These are phyloP conservation scores for Pseudomyrmex gracilis DNA, from an alignment of 1,140 invertebrate species.

Conservation along the genomic window DNA sequence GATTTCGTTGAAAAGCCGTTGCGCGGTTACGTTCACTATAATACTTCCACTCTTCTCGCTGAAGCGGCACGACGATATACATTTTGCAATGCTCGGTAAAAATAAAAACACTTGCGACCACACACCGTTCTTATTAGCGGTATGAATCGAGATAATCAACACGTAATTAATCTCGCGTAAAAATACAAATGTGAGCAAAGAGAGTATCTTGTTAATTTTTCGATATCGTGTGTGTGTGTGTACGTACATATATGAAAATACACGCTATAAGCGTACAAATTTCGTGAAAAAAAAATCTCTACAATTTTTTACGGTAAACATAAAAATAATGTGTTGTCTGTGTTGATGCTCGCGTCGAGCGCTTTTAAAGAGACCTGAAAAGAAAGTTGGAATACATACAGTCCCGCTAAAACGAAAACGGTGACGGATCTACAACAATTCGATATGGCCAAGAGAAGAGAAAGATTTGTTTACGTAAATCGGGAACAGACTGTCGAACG, in stretches of 20 bases:
- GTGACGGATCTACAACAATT: not conserved
- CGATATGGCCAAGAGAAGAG: not conserved
- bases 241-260: too few relatives aligned
- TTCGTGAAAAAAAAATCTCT: too few relatives aligned
- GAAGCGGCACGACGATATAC: not conserved
- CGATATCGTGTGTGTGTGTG: not conserved
- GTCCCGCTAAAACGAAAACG: not conserved
- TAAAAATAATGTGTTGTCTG: too few relatives aligned
- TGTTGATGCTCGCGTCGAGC: too few relatives aligned
- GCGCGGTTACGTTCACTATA: not conserved
- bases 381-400: not conserved
- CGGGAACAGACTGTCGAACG: not conserved
- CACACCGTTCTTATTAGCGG: not conserved
- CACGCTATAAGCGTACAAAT: too few relatives aligned
- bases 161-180: not conserved
- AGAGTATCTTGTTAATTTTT: not conserved
- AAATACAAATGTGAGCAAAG: not conserved
- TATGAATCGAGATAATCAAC: not conserved
- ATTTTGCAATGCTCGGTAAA: conserved; percentile 28
- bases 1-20: conserved; percentile 50
- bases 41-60: not conserved
- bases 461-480: not conserved
- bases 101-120: conserved; percentile 7
- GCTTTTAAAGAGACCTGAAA: too few relatives aligned
- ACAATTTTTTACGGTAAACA: too few relatives aligned